Evolutionary conservation across 2,888 invertebrate genomes (phyloP).

Genomic region (Mesorhabditis belari): DNA sequence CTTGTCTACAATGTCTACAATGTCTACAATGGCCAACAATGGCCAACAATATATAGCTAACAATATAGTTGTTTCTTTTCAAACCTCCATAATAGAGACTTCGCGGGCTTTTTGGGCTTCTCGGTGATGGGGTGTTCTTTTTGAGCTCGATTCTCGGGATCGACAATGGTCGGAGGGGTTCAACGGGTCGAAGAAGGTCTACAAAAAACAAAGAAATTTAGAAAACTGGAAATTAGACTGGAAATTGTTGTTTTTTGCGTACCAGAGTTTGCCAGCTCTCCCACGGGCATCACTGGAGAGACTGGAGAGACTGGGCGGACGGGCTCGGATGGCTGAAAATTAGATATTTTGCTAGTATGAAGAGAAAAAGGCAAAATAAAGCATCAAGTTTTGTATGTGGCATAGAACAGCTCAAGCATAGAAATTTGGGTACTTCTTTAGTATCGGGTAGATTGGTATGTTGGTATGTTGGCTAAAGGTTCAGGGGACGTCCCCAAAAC

Average conservation of each 20-base stretch:
- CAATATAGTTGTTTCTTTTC: too few relatives aligned
- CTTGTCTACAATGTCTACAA: background rate
- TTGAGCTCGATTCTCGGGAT: conserved; percentile 38
- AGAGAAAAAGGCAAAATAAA: too few relatives aligned
- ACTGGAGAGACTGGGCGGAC: conserved; percentile 45
- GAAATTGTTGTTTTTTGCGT: background rate
- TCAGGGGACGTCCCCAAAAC: too few relatives aligned
- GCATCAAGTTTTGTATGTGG: too few relatives aligned
- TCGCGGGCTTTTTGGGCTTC: conserved; percentile 5
- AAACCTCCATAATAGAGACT: background rate
- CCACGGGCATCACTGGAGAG: conserved; percentile 33
- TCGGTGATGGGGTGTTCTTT: conserved; percentile 11
- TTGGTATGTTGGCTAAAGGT: too few relatives aligned
- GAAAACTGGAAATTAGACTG: too few relatives aligned
- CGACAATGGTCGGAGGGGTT: conserved; percentile 35
- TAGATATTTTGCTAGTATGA: too few relatives aligned
- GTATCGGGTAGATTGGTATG: too few relatives aligned
- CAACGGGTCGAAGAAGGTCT: background rate
- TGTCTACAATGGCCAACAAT: background rate
- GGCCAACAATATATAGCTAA: too few relatives aligned
- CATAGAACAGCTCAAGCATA: too few relatives aligned
- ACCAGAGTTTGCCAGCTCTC: conserved; percentile 3
- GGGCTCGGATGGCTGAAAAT: conserved; percentile 44
- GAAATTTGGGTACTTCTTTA: too few relatives aligned
- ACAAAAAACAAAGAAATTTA: too few relatives aligned